Evolutionary conservation across 2,113 vertebrate species (phyloP).

Genomic region (Crotalus viridis): DNA sequence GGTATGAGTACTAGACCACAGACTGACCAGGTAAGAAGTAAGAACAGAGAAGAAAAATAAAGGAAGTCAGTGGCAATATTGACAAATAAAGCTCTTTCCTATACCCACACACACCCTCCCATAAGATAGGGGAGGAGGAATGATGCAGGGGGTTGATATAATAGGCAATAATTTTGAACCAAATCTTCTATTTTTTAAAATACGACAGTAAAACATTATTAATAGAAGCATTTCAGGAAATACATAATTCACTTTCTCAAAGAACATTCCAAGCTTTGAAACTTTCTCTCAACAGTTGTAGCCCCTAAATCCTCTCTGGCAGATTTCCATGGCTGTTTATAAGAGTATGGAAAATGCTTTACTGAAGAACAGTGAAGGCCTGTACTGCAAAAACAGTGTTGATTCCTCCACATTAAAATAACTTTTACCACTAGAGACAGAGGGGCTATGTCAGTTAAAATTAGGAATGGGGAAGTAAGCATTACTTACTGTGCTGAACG

Average conservation of each 20-base stretch:
- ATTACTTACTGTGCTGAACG: conserved; percentile 41
- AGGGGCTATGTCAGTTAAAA: conserved; percentile 42
- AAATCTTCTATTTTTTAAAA: not conserved
- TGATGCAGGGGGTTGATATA: not conserved
- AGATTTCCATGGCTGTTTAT: conserved; percentile 16
- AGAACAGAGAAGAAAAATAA: conserved; percentile 19
- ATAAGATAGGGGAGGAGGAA: not conserved
- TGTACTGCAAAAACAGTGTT: conserved; percentile 10
- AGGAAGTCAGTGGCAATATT: conserved; percentile 13
- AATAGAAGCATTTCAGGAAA: conserved; percentile 14
- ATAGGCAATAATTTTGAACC: not conserved
- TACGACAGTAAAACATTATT: conserved; percentile 7
- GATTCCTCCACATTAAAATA: conserved; percentile 39
- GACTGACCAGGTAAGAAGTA: not conserved
- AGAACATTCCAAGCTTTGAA: conserved; percentile 14
- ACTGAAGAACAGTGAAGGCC: conserved; percentile 6
- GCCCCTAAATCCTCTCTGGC: not conserved
- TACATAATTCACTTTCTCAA: conserved; percentile 19
- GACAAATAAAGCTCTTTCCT: conserved; percentile 16
- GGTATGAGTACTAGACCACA: not conserved
- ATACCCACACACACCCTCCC: not conserved
- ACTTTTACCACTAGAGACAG: conserved; percentile 33
- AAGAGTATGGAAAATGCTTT: not conserved
- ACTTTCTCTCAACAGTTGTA: not conserved
- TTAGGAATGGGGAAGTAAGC: conserved; percentile 45